phyloP scores from a whole-genome alignment of 2,888 invertebrate species.

The Melieria crassipennis region DNA sequence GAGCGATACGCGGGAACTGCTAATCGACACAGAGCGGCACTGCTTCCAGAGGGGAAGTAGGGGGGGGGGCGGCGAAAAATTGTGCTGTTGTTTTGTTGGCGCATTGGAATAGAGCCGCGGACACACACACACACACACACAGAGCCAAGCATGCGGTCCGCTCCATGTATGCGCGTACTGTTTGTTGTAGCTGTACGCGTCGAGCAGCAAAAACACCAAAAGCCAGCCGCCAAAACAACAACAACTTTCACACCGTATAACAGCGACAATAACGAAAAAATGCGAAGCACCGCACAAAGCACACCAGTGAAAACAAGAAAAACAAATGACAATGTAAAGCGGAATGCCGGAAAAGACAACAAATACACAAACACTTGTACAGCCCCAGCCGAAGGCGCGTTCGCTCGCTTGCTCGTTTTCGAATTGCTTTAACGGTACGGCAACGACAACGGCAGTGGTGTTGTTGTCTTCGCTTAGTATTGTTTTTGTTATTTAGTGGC shows the following conservation, averaged over 20 bases:
- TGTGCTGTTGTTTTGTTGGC: slow-evolving; percentile 1
- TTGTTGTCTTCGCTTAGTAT: no score
- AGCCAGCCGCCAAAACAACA: not conserved
- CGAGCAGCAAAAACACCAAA: not conserved
- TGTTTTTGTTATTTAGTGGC: not conserved
- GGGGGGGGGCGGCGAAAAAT: slow-evolving; percentile 15
- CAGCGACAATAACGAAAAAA: slow-evolving; percentile 21
- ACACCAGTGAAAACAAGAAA: slow-evolving; percentile 42
- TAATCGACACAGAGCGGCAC: not conserved
- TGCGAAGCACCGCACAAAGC: slow-evolving; percentile 39
- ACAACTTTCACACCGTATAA: not conserved
- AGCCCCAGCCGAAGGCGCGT: not conserved
- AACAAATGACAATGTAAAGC: slow-evolving; percentile 43
- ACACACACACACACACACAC: slow-evolving; percentile 14
- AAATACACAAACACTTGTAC: not conserved
- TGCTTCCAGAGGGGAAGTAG: slow-evolving; percentile 11
- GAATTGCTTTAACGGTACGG: not conserved
- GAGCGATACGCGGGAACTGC: not conserved
- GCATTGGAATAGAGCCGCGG: not conserved
- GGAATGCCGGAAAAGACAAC: slow-evolving; percentile 39
- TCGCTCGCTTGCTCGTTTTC: slow-evolving; percentile 4
- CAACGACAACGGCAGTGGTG: not conserved
- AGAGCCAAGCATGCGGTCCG: not conserved
- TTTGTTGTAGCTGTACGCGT: not conserved
- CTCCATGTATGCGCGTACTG: no score